Evolutionary conservation across 2,888 invertebrate species (phyloP).

Genomic region (Spialia ferax): DNA sequence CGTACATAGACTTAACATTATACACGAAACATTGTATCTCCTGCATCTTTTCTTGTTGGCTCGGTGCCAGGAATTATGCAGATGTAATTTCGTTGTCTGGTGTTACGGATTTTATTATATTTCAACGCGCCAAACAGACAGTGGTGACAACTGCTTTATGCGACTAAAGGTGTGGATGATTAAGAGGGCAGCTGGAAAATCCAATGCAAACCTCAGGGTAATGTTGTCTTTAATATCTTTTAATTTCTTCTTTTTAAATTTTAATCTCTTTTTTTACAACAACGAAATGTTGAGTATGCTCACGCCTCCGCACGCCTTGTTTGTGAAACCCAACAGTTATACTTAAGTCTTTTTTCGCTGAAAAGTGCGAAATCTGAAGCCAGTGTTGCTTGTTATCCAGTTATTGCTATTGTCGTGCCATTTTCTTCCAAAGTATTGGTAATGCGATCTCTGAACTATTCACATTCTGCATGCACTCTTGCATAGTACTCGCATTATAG

Average conservation of each 20-base stretch:
- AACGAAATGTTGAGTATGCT: too few species aligned
- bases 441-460: too few species aligned
- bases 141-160: conserved; percentile 21
- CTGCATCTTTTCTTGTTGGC: conserved; percentile 25
- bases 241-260: neutral
- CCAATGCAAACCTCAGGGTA: neutral
- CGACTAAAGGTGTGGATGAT: conserved; percentile 12
- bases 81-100: conserved; percentile 32
- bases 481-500: too few species aligned
- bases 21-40: conserved; percentile 19
- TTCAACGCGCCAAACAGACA: conserved; percentile 24
- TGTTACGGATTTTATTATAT: conserved; percentile 36
- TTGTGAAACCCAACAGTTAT: too few species aligned
- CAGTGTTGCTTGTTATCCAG: too few species aligned
- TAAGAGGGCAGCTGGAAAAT: conserved; percentile 5
- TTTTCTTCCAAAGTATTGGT: too few species aligned
- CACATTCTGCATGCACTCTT: too few species aligned
- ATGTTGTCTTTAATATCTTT: neutral
- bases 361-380: too few species aligned
- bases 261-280: too few species aligned
- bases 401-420: too few species aligned
- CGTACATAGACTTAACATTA: neutral
- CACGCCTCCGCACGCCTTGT: too few species aligned
- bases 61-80: conserved; percentile 37
- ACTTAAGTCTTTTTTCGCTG: too few species aligned